Conservation (phyloP, 2,113 vertebrate species). For the Sigmodon hispidus region DNA sequence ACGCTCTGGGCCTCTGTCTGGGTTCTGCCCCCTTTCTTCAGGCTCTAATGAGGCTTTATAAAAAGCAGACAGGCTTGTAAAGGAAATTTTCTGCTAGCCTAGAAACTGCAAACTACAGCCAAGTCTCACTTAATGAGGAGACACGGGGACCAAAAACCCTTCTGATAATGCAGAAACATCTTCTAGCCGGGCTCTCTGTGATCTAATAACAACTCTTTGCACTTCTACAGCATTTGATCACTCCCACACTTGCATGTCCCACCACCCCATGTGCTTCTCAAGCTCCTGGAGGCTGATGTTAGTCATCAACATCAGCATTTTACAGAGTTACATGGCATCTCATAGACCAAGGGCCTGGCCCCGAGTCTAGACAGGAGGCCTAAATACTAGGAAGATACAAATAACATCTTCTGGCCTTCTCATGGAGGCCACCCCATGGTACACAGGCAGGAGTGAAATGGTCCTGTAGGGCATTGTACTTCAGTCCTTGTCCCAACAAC, state of each 20-base stretch:
- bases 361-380: not conserved
- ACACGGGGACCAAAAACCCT: conserved; percentile 28
- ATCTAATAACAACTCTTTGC: not conserved
- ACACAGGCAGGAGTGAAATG: no score
- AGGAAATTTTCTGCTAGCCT: conserved; percentile 48
- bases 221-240: not conserved
- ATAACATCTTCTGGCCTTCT: not conserved
- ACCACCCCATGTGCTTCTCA: not conserved
- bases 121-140: conserved; percentile 51
- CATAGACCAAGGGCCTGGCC: not conserved
- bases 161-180: conserved; percentile 42
- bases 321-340: not conserved
- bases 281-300: not conserved
- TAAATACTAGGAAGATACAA: not conserved
- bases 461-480: not conserved
- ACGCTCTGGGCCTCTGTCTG: not conserved
- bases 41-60: conserved; percentile 61
- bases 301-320: not conserved
- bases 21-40: not conserved
- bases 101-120: conserved; percentile 52
- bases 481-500: not conserved
- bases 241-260: not conserved
- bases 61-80: conserved; percentile 58
- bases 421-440: not conserved
- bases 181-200: not conserved